These are phyloP conservation scores for Hestina assimilis DNA, from an alignment of 1,140 invertebrate species.

Conservation along the genomic window DNA sequence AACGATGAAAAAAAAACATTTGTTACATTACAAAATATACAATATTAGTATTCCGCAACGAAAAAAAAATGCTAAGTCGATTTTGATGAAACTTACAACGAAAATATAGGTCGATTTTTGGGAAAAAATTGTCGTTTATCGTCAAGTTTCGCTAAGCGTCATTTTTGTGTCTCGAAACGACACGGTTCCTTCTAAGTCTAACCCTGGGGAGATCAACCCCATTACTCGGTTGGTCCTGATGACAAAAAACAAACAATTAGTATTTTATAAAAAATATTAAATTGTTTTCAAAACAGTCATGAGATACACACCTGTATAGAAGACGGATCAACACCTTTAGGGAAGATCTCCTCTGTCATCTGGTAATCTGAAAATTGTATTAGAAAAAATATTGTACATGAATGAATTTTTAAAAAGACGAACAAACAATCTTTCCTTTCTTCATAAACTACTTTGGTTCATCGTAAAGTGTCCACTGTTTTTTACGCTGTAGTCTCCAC, in stretches of 20 bases:
- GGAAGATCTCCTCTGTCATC: constrained; percentile 48
- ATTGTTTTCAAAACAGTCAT: background rate
- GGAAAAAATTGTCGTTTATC: constrained; percentile 16
- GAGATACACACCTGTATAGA: constrained; percentile 45
- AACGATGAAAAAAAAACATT: constrained; percentile 30
- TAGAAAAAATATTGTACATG: background rate
- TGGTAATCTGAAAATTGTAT: constrained; percentile 44
- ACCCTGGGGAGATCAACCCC: constrained; percentile 49
- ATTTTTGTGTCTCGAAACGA: background rate
- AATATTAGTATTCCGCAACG: constrained; percentile 22
- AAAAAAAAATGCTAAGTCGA: constrained; percentile 3
- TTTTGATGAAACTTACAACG: constrained; percentile 9
- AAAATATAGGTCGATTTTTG: constrained; percentile 12
- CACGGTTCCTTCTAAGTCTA: background rate
- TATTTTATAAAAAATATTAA: constrained; percentile 2
- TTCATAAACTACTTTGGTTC: no score
- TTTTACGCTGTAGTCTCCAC: no score
- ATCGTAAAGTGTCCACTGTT: no score
- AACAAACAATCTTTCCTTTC: no score
- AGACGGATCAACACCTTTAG: constrained; percentile 48
- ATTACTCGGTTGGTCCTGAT: constrained; percentile 65
- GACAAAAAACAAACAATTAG: constrained; percentile 5
- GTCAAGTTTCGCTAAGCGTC: constrained; percentile 7
- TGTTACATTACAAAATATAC: constrained; percentile 60
- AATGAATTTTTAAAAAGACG: no score